These are phyloP conservation scores for Dipodomys merriami DNA, from an alignment of 2,113 vertebrate species.

Conservation along the genomic window DNA sequence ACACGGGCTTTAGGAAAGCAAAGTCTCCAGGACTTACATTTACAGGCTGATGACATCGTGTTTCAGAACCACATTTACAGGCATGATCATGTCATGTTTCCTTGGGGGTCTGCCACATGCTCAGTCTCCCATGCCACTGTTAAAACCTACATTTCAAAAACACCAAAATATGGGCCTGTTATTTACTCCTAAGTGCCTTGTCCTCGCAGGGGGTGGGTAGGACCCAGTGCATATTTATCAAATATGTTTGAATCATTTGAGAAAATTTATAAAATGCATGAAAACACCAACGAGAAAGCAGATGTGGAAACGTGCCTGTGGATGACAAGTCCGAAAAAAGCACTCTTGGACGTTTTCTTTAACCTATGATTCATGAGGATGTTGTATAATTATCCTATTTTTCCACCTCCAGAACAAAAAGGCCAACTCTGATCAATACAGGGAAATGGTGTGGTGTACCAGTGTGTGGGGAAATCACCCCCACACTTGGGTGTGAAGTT, in stretches of 20 bases:
- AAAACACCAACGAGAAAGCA: background rate
- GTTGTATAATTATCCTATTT: background rate
- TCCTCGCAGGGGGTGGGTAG: no score
- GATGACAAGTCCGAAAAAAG: background rate
- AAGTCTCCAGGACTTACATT: no score
- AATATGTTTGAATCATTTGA: background rate
- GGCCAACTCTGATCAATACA: background rate
- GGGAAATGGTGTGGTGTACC: background rate
- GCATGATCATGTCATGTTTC: no score
- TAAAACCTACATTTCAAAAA: background rate
- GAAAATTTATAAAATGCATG: background rate
- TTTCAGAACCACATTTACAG: no score
- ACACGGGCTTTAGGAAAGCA: accelerated
- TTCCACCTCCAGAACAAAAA: background rate
- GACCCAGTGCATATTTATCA: background rate
- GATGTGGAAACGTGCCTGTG: background rate
- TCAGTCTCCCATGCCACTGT: background rate
- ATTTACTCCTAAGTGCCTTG: background rate
- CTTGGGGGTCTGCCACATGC: background rate
- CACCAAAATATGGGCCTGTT: accelerated
- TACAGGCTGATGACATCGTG: no score
- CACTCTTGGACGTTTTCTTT: background rate
- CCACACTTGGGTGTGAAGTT: background rate
- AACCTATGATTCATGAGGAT: background rate
- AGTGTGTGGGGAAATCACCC: background rate